A percentile compares a stretch with the other conserved stretches of the same genome.
These are phyloP conservation scores for Nebria brevicollis DNA, from an alignment of 2,888 invertebrate genomes.

Conservation along the genomic window DNA sequence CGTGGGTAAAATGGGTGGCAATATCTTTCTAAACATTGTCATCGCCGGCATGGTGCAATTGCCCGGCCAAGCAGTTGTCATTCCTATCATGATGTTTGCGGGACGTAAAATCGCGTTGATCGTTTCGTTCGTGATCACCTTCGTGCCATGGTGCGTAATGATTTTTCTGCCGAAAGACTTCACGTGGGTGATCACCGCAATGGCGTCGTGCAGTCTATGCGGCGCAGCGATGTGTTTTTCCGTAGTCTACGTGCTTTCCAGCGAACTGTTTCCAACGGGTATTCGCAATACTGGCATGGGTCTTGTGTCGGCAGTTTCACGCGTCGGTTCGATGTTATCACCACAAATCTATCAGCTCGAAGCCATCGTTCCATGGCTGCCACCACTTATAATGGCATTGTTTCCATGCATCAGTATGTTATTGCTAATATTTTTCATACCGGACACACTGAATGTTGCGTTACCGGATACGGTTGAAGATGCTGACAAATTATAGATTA, in stretches of 20 bases:
- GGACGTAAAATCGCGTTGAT: constrained; percentile 77
- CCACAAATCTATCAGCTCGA: constrained; percentile 76
- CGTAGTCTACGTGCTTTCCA: constrained; percentile 86
- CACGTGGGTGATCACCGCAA: constrained; percentile 68
- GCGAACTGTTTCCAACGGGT: constrained; percentile 91
- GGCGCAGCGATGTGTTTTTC: constrained; percentile 86
- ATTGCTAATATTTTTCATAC: constrained; percentile 73
- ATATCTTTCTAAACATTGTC: constrained; percentile 87
- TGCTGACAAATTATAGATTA: constrained; percentile 66
- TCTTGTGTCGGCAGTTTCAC: constrained; percentile 83
- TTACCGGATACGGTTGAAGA: constrained; percentile 85
- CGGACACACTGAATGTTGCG: constrained; percentile 80
- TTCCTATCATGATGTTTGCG: constrained; percentile 67
- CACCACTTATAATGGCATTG: constrained; percentile 77
- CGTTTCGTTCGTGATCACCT: constrained; percentile 71
- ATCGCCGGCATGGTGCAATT: constrained; percentile 77
- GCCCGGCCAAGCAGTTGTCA: constrained; percentile 68
- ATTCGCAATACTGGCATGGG: constrained; percentile 89
- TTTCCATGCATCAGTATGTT: constrained; percentile 75
- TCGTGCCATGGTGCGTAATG: constrained; percentile 72
- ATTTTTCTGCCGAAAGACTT: constrained; percentile 66
- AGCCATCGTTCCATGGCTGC: constrained; percentile 68
- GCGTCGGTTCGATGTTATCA: constrained; percentile 86
- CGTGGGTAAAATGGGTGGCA: constrained; percentile 80
- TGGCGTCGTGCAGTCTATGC: constrained; percentile 80